These are phyloP conservation scores for Cheumatopsyche charites DNA, from an alignment of 1,140 invertebrate genomes.

Conservation along the genomic window DNA sequence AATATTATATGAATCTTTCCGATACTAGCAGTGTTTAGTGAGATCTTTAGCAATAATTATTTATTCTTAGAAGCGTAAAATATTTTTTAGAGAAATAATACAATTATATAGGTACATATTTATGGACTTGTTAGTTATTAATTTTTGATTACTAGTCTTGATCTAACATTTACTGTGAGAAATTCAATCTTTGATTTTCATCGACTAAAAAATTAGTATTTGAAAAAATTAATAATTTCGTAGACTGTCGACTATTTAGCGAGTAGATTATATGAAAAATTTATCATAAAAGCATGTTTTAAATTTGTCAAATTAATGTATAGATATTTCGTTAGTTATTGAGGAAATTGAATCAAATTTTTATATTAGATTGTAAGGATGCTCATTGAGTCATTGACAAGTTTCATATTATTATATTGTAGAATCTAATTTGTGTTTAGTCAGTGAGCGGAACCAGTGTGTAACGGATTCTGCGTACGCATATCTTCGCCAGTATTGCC, in stretches of 20 bases:
- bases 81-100: constrained; percentile 38
- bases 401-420: not conserved
- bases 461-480: constrained; percentile 42
- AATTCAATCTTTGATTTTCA: not conserved
- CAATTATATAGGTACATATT: constrained; percentile 29
- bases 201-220: not conserved
- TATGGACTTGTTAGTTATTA: constrained; percentile 45
- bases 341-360: constrained; percentile 20
- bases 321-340: constrained; percentile 7
- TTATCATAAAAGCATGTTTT: not conserved
- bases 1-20: constrained; percentile 40
- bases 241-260: constrained; percentile 11
- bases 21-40: constrained; percentile 47
- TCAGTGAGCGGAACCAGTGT: constrained; percentile 43
- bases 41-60: constrained; percentile 48
- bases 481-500: constrained; percentile 49
- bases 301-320: constrained; percentile 14
- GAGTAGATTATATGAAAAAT: not conserved
- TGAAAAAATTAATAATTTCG: constrained; percentile 1
- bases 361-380: constrained; percentile 8
- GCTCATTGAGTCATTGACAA: constrained; percentile 1
- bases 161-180: constrained; percentile 31
- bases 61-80: constrained; percentile 46
- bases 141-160: constrained; percentile 48
- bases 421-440: constrained; percentile 25